Conservation (phyloP, 2,888 invertebrate genomes). For the Pecten maximus region DNA sequence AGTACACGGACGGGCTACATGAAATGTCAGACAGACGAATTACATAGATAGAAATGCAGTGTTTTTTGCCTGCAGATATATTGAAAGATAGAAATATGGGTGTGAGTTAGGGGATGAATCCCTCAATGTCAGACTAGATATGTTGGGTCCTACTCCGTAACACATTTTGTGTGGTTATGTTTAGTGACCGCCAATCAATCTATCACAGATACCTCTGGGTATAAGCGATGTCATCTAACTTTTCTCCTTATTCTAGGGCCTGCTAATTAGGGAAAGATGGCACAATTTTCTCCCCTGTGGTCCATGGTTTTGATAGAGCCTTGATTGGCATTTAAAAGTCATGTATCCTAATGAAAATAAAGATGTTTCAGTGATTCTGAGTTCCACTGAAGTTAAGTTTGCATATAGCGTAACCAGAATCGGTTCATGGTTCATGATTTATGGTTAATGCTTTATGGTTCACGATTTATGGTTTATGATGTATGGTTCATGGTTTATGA, state of each 20-base stretch:
- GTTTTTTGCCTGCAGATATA: not conserved
- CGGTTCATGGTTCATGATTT: not conserved
- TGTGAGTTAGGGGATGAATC: not conserved
- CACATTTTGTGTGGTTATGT: not conserved
- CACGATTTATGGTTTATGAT: too few relatives aligned
- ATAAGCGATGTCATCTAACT: not conserved
- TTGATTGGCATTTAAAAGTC: not conserved
- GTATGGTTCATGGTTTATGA: too few relatives aligned
- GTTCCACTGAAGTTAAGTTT: not conserved
- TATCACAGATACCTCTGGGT: not conserved
- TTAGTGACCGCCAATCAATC: not conserved
- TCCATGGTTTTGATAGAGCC: not conserved
- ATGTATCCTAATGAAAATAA: not conserved
- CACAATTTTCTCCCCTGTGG: not conserved
- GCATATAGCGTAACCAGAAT: not conserved
- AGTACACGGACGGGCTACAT: not conserved
- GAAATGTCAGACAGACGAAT: not conserved
- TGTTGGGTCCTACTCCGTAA: not conserved
- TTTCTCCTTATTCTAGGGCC: not conserved
- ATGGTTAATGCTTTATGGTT: too few relatives aligned
- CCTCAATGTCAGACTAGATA: not conserved
- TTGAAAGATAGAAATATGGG: not conserved
- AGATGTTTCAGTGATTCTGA: not conserved
- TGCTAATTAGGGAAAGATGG: not conserved
- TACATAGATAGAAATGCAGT: not conserved